A percentile compares a stretch with the other conserved stretches of the same genome.
These are phyloP conservation scores for Sitta carolinensis DNA, from an alignment of 2,797 vertebrate species.

Conservation along the genomic window DNA sequence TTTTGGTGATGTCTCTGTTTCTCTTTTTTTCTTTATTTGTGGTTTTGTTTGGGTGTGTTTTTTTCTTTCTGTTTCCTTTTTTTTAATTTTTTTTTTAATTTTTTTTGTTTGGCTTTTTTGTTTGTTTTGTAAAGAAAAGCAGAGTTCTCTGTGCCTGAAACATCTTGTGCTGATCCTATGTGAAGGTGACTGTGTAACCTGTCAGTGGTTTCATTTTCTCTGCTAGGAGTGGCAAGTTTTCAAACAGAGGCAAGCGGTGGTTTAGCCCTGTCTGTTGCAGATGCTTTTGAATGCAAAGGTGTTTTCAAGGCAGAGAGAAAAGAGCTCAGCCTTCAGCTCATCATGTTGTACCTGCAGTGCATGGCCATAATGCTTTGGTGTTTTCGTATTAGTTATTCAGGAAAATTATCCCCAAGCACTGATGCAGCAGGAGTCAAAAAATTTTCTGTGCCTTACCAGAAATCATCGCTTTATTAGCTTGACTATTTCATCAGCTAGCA, in stretches of 20 bases:
- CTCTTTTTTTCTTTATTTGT: background rate
- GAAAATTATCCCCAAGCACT: background rate
- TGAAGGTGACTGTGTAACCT: background rate
- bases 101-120: background rate
- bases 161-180: background rate
- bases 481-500: background rate
- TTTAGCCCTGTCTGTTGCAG: constrained; percentile 12
- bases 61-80: background rate
- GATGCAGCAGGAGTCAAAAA: background rate
- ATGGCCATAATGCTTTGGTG: background rate
- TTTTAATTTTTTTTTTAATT: too few relatives aligned
- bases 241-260: background rate
- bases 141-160: background rate
- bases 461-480: background rate
- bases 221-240: background rate
- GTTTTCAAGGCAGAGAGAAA: background rate
- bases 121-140: background rate
- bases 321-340: background rate
- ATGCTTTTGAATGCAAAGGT: background rate
- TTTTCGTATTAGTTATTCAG: background rate
- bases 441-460: background rate
- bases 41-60: background rate
- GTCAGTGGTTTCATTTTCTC: background rate
- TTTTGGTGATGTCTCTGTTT: background rate
- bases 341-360: background rate